These are phyloP conservation scores for Brassicogethes aeneus DNA, from an alignment of 2,888 invertebrate species.

Conservation along the genomic window DNA sequence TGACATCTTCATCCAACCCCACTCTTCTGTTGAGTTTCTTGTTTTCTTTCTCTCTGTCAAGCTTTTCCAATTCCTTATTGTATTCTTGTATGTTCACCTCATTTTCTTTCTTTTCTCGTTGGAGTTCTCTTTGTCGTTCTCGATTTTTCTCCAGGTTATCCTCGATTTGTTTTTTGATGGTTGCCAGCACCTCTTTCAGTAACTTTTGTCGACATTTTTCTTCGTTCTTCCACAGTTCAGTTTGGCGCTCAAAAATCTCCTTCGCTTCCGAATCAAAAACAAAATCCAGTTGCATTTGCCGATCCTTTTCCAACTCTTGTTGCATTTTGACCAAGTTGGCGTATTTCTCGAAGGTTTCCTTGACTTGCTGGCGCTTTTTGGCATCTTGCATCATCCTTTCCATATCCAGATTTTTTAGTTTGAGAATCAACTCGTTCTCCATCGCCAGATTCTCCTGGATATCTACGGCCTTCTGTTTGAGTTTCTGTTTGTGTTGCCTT, in stretches of 20 bases:
- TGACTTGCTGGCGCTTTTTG: constrained; percentile 40
- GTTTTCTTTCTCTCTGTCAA: constrained; percentile 42
- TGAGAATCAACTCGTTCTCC: constrained; percentile 38
- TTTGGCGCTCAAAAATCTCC: constrained; percentile 37
- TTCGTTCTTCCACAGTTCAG: constrained; percentile 41
- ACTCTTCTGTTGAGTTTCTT: constrained; percentile 38
- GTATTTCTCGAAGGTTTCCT: constrained; percentile 34
- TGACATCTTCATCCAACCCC: constrained; percentile 33
- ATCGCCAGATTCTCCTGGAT: constrained; percentile 40
- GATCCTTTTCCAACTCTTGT: constrained; percentile 36
- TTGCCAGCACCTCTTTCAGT: constrained; percentile 38
- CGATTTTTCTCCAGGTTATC: constrained; percentile 44
- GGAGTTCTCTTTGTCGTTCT: constrained; percentile 42
- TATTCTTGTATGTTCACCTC: constrained; percentile 46
- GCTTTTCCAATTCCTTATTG: constrained; percentile 42
- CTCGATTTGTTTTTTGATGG: constrained; percentile 45
- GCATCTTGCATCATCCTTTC: constrained; percentile 49
- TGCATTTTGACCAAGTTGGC: constrained; percentile 33
- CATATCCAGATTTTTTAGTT: constrained; percentile 45
- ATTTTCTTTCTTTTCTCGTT: constrained; percentile 47
- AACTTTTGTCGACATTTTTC: constrained; percentile 36
- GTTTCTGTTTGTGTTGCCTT: constrained; percentile 30
- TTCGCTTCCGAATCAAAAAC: constrained; percentile 50
- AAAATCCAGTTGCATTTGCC: constrained; percentile 39
- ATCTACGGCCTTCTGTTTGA: constrained; percentile 33